These are phyloP conservation scores for Diarsia rubi DNA, from an alignment of 2,888 invertebrate species.

Conservation along the genomic window DNA sequence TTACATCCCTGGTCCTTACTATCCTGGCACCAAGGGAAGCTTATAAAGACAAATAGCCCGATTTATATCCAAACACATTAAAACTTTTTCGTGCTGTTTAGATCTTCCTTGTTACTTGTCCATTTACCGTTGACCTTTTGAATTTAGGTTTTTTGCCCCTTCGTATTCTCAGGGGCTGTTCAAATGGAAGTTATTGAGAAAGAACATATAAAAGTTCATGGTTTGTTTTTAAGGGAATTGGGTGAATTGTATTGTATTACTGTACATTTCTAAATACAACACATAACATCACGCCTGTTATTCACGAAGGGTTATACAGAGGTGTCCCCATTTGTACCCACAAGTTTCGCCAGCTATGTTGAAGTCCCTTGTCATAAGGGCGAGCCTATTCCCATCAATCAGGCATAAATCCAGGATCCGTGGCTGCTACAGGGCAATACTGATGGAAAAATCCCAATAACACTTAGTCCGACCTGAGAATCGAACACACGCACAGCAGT, in stretches of 20 bases:
- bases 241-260: neutral
- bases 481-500: too few relatives aligned
- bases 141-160: slow-evolving; percentile 70
- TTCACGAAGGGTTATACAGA: too few relatives aligned
- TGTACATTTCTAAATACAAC: neutral
- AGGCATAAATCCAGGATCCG: too few relatives aligned
- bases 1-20: slow-evolving; percentile 12
- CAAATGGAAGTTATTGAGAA: slow-evolving; percentile 61
- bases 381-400: too few relatives aligned
- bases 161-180: slow-evolving; percentile 63
- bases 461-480: too few relatives aligned
- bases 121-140: slow-evolving; percentile 73
- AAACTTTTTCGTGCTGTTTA: slow-evolving; percentile 78
- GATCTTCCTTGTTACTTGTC: slow-evolving; percentile 64
- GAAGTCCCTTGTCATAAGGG: too few relatives aligned
- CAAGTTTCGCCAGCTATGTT: too few relatives aligned
- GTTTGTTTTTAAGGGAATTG: slow-evolving; percentile 13
- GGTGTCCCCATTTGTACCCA: too few relatives aligned
- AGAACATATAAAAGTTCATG: slow-evolving; percentile 30
- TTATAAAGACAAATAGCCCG: slow-evolving; percentile 85
- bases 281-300: too few relatives aligned
- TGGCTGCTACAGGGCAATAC: too few relatives aligned
- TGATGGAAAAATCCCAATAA: too few relatives aligned
- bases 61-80: slow-evolving; percentile 86
- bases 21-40: slow-evolving; percentile 71